Evolutionary conservation across 2,888 invertebrate genomes (phyloP).

Genomic region (Philonicus albiceps): DNA sequence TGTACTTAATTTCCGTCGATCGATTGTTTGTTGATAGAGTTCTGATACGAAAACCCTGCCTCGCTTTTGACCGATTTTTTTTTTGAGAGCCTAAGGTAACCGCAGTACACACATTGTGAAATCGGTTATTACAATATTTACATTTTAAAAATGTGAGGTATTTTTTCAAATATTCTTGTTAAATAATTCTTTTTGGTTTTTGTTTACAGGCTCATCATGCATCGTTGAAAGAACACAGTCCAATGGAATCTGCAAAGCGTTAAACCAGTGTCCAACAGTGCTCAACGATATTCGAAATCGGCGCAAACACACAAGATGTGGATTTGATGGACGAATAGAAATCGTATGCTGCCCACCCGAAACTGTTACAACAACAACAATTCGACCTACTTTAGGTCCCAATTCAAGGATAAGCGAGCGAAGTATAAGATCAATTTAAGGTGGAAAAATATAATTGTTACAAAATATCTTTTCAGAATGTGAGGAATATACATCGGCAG

Average conservation of each 20-base stretch:
- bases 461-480: constrained; percentile 42
- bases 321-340: constrained; percentile 50
- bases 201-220: not conserved
- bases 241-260: not conserved
- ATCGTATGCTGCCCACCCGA: constrained; percentile 52
- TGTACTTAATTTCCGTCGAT: no score
- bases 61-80: no score
- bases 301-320: constrained; percentile 48
- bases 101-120: no score
- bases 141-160: no score
- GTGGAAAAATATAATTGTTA: not conserved
- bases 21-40: no score
- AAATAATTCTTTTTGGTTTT: no score
- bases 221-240: not conserved
- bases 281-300: not conserved
- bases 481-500: constrained; percentile 43
- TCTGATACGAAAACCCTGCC: no score
- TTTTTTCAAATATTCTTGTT: no score
- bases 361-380: not conserved
- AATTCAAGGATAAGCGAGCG: constrained; percentile 6
- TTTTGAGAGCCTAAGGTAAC: no score
- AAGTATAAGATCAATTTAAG: not conserved
- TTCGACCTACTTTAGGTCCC: not conserved
- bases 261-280: constrained; percentile 1
- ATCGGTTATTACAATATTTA: no score